Base-by-base conservation (phyloP, 1,140 invertebrate genomes). In the Gryllus bimaculatus region DNA sequence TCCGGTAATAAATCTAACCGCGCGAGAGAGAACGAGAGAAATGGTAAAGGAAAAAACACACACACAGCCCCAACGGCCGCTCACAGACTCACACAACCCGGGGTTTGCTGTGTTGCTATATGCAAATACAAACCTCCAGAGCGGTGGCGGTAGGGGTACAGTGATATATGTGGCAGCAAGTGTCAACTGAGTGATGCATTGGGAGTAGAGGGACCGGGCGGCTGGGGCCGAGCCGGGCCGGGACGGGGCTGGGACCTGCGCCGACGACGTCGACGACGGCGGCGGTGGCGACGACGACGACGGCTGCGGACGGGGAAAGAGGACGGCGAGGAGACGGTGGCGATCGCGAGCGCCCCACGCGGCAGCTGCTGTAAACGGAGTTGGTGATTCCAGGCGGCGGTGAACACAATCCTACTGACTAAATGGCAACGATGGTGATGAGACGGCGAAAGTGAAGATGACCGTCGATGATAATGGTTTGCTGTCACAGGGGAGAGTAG, bases 141-240 rank as follows among this genome's bases (percentile, higher is more conserved):
- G 77, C 81, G 78, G 79, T 77, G 79, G 79, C 80, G 81, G 82
- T 82, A 83, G 80, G 82, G 81, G 80, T 75, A 74, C 77, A 80
- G 85, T 86, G 85, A 86, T 86, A 85, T 85, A 86, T 85, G 85
- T 84, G 84, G 84, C 84, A 85, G 84, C 84, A 83, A 83, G 84
- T 85, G 85, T 85, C 85, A 85, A 83, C 83, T 82, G 84, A 82
- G 84, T 86, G 85, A 86, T 85, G 85, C 85, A 86, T 86, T 84
- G 84, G 84, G 83, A 85, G 82, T 81, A 81, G 49, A 47, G 80
- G 80, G 77, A 80, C 79, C 47, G 48, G 48, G 76, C 74, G 47
- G 21, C 54, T 73, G 47, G 26, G n/a, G 15, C 15, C n/a, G 15
- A n/a, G 48, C 75, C 74, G 79, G 26, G 75, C n/a, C 79, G 79